A percentile compares a stretch with the other conserved stretches of the same genome.
phyloP scores from a whole-genome alignment of 2,797 vertebrate species.

The Periophthalmus magnuspinnatus region DNA sequence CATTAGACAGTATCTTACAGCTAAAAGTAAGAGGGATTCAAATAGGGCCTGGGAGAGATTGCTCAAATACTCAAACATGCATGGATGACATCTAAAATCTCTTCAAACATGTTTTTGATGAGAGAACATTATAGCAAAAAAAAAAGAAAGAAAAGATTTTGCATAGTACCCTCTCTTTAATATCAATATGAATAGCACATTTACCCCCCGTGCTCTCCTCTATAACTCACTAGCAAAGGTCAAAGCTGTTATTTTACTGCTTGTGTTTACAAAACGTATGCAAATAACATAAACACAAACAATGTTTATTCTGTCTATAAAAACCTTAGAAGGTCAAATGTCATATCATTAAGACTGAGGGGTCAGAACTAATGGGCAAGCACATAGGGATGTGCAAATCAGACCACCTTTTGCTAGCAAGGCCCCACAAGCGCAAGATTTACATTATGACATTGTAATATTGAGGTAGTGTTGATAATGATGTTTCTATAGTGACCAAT shows the following conservation, averaged over 20 bases:
- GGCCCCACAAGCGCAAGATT: not conserved
- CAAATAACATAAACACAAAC: conserved; percentile 14
- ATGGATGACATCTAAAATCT: too few relatives aligned
- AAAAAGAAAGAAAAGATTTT: too few relatives aligned
- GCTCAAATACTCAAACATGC: too few relatives aligned
- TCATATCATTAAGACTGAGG: conserved; percentile 40
- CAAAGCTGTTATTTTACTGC: conserved; percentile 34
- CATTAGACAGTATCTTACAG: too few relatives aligned
- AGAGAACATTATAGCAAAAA: too few relatives aligned
- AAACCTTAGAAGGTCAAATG: conserved; percentile 43
- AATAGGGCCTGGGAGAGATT: too few relatives aligned
- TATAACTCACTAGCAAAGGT: conserved; percentile 33
- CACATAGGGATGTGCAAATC: conserved; percentile 40
- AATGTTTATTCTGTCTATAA: conserved; percentile 29
- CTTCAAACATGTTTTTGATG: too few relatives aligned
- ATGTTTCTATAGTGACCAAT: not conserved
- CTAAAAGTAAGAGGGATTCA: too few relatives aligned
- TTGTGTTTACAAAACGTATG: conserved; percentile 41
- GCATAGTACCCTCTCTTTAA: too few relatives aligned
- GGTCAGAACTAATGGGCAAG: conserved; percentile 35
- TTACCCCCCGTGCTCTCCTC: not conserved
- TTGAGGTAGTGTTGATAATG: not conserved
- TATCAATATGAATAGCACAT: too few relatives aligned
- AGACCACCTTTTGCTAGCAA: conserved; percentile 34
- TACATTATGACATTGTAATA: not conserved